Evolutionary conservation across 2,888 invertebrate species (phyloP).

Genomic region (Cerastoderma edule): DNA sequence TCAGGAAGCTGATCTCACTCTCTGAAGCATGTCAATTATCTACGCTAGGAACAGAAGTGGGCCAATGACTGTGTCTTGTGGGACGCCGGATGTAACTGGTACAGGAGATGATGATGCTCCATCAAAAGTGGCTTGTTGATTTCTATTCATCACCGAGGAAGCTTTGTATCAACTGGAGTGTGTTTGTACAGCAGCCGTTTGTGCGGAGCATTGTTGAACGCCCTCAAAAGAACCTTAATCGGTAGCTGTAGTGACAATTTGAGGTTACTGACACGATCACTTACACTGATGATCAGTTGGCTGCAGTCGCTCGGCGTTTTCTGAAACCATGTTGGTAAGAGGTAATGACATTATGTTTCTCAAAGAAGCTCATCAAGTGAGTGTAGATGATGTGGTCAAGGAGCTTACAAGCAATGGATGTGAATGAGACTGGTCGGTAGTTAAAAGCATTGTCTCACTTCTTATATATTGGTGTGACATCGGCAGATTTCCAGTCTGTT

Average conservation of each 20-base stretch:
- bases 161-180: not conserved
- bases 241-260: too few relatives aligned
- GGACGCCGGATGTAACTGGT: too few relatives aligned
- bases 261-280: too few relatives aligned
- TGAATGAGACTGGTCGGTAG: not conserved
- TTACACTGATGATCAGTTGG: too few relatives aligned
- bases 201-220: not conserved
- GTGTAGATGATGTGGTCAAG: not conserved
- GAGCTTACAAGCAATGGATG: too few relatives aligned
- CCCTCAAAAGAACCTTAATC: too few relatives aligned
- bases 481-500: too few relatives aligned
- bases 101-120: not conserved
- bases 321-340: not conserved
- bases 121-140: not conserved
- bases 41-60: not conserved
- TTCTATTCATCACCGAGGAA: not conserved
- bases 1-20: not conserved
- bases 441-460: conserved; percentile 11
- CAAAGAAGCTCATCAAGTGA: not conserved
- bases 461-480: not conserved
- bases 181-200: not conserved
- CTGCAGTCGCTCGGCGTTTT: not conserved
- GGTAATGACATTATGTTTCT: not conserved
- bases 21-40: not conserved
- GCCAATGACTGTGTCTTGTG: too few relatives aligned